A percentile compares a stretch with the other conserved stretches of the same genome.
These are phyloP conservation scores for Lacanobia oleracea DNA, from an alignment of 2,888 invertebrate species.

Conservation along the genomic window DNA sequence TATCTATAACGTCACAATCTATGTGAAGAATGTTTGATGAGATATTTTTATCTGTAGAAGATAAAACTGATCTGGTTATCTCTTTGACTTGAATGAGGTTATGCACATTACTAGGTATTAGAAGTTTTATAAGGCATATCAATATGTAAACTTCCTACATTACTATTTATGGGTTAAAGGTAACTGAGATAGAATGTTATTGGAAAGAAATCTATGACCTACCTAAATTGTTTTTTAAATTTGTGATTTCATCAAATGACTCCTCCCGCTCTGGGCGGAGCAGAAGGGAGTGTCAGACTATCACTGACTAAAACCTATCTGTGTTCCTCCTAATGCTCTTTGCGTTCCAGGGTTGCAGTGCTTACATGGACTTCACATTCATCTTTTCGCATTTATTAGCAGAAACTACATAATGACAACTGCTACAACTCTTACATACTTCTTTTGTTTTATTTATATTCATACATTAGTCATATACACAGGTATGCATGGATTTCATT, in stretches of 20 bases:
- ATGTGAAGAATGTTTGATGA: constrained; percentile 29
- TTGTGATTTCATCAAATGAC: too few species aligned
- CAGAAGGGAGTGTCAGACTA: too few species aligned
- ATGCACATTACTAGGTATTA: constrained; percentile 12
- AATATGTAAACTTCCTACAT: constrained; percentile 35
- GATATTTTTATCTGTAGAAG: constrained; percentile 48
- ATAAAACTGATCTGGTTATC: constrained; percentile 49
- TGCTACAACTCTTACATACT: background rate
- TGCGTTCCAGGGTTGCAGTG: too few species aligned
- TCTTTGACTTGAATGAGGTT: constrained; percentile 15
- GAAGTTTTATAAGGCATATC: background rate
- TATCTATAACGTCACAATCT: constrained; percentile 19
- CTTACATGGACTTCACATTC: background rate
- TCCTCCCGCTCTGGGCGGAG: too few species aligned
- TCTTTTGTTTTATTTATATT: background rate
- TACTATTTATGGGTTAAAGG: constrained; percentile 14
- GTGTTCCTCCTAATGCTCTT: too few species aligned
- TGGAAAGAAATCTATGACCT: background rate
- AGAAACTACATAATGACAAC: background rate
- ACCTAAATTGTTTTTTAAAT: background rate
- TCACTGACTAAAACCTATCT: too few species aligned
- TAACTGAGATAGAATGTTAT: background rate
- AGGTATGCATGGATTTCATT: background rate
- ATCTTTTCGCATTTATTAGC: background rate
- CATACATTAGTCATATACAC: background rate